Evolutionary conservation across 2,888 invertebrate species (phyloP).

Genomic region (Gerris lacustris): DNA sequence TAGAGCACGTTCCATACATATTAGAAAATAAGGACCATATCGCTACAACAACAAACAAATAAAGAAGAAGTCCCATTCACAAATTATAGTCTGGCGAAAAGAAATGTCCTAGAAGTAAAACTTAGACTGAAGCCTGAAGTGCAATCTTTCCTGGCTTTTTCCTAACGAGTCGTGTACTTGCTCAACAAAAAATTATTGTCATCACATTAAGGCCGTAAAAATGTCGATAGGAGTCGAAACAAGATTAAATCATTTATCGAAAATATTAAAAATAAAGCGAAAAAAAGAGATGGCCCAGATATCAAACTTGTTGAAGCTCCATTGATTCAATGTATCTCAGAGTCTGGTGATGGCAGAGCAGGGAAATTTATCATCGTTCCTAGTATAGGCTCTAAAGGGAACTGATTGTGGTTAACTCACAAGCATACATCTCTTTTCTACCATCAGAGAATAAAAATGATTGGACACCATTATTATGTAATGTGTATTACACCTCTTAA

Average conservation of each 20-base stretch:
- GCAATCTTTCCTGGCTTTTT: no score
- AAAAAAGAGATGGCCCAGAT: neutral
- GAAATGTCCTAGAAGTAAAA: no score
- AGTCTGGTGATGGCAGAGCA: neutral
- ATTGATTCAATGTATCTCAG: neutral
- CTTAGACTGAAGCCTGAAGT: no score
- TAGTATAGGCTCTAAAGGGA: neutral
- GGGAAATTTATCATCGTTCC: neutral
- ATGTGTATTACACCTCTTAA: neutral
- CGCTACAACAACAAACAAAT: no score
- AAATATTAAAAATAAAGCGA: neutral
- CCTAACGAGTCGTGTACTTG: neutral
- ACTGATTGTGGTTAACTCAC: neutral
- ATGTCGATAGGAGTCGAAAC: neutral
- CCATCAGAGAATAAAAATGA: neutral
- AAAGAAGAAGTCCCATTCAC: no score
- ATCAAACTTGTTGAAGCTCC: neutral
- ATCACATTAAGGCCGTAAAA: neutral
- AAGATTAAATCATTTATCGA: neutral
- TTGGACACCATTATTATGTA: neutral
- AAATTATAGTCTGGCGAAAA: no score
- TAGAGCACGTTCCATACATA: no score
- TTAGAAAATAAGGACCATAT: no score
- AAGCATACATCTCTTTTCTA: neutral
- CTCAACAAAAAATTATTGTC: neutral